These are phyloP conservation scores for Stomatorhinus walkeri DNA, from an alignment of 2,797 vertebrate genomes.

Conservation along the genomic window DNA sequence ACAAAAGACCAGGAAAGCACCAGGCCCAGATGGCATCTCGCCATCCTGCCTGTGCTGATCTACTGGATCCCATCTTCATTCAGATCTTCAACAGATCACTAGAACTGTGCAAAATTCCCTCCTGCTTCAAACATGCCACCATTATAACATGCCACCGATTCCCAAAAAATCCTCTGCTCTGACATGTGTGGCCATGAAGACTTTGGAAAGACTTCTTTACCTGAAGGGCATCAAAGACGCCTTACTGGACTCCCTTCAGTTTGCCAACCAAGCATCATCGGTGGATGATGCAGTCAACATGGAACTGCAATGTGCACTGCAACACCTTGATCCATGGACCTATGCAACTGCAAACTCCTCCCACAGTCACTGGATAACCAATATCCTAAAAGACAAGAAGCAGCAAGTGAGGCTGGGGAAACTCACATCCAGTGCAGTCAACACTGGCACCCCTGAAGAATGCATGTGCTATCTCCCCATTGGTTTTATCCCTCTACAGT, in stretches of 20 bases:
- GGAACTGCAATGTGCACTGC: not conserved
- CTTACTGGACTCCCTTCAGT: not conserved
- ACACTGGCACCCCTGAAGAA: not conserved
- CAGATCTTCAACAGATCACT: not conserved
- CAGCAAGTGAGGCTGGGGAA: not conserved
- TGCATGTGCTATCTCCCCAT: not conserved
- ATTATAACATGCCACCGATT: not conserved
- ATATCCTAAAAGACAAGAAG: not conserved
- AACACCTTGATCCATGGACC: not conserved
- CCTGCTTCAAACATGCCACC: not conserved
- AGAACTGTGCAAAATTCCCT: not conserved
- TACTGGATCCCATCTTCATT: not conserved
- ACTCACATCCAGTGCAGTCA: not conserved
- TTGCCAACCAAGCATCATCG: not conserved
- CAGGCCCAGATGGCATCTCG: not conserved
- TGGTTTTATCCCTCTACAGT: not conserved
- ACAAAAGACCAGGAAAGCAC: not conserved
- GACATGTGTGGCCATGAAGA: not conserved
- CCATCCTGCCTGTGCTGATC: not conserved
- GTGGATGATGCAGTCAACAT: not conserved
- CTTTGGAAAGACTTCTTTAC: not conserved
- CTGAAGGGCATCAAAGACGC: not conserved
- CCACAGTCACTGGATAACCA: not conserved
- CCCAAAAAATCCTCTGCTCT: not conserved
- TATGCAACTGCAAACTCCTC: not conserved